These are phyloP conservation scores for Eupithecia exiguata DNA, from an alignment of 2,888 invertebrate genomes.

Conservation along the genomic window DNA sequence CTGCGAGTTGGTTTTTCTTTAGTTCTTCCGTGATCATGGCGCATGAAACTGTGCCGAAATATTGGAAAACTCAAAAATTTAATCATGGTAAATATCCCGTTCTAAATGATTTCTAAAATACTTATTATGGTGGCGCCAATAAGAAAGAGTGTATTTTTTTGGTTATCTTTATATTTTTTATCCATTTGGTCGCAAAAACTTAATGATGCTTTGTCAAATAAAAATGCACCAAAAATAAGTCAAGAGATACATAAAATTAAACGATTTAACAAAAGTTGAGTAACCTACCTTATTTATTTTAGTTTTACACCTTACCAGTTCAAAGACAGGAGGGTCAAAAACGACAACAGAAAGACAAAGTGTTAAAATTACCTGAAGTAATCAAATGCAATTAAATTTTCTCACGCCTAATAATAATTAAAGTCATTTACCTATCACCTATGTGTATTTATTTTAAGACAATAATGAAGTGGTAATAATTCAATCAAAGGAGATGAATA, in stretches of 20 bases:
- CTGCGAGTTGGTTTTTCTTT: too few species aligned
- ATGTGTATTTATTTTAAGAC: background rate
- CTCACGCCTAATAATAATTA: background rate
- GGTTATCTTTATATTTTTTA: background rate
- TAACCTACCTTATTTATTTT: background rate
- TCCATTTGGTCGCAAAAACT: background rate
- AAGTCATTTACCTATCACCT: background rate
- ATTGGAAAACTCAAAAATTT: too few species aligned
- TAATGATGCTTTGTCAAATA: too few species aligned
- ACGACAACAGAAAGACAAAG: background rate
- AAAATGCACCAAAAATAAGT: too few species aligned
- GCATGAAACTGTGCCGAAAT: too few species aligned
- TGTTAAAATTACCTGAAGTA: background rate
- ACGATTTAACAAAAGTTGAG: background rate
- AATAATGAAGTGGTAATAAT: background rate
- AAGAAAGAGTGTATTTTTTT: too few species aligned
- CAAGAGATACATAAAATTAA: background rate
- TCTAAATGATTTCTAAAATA: too few species aligned
- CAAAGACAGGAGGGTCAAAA: background rate
- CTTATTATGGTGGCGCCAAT: background rate
- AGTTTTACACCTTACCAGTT: background rate
- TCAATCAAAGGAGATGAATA: background rate
- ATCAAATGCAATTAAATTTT: background rate
- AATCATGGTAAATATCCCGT: too few species aligned
- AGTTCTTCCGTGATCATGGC: too few species aligned